A percentile compares a stretch with the other conserved stretches of the same genome.
Evolutionary conservation across 2,113 vertebrate species (phyloP).

Genomic region (Rhipidura dahli): DNA sequence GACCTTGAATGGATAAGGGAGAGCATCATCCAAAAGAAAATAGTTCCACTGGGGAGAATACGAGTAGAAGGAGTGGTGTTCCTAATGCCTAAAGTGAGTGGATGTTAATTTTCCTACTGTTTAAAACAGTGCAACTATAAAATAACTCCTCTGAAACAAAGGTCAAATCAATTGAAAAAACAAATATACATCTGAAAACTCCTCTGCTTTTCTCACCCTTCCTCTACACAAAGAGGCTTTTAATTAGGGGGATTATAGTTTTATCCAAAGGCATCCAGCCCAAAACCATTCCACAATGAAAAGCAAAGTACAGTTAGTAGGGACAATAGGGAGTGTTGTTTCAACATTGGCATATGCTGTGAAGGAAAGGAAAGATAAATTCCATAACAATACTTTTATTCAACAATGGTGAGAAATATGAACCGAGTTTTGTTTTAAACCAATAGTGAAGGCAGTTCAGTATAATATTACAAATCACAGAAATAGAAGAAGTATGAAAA

Average conservation of each 20-base stretch:
- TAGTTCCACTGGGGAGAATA: background rate
- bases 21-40: background rate
- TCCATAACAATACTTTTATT: constrained; percentile 5
- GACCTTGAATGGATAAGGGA: background rate
- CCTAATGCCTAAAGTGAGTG: background rate
- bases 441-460: background rate
- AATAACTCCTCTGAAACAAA: background rate
- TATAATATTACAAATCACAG: background rate
- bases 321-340: background rate
- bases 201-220: background rate
- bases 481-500: background rate
- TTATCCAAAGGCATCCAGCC: background rate
- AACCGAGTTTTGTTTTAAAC: background rate
- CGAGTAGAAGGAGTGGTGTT: background rate
- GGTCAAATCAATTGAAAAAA: background rate
- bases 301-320: background rate
- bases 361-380: background rate
- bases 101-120: background rate
- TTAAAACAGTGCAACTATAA: background rate
- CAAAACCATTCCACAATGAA: background rate
- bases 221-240: background rate
- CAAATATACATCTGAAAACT: background rate
- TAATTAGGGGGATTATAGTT: background rate
- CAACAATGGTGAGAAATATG: background rate
- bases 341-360: background rate